Evolutionary conservation across 2,797 vertebrate genomes (phyloP), one percentile per base, ranked within the genome.

Genomic region (Morelia viridis): DNA sequence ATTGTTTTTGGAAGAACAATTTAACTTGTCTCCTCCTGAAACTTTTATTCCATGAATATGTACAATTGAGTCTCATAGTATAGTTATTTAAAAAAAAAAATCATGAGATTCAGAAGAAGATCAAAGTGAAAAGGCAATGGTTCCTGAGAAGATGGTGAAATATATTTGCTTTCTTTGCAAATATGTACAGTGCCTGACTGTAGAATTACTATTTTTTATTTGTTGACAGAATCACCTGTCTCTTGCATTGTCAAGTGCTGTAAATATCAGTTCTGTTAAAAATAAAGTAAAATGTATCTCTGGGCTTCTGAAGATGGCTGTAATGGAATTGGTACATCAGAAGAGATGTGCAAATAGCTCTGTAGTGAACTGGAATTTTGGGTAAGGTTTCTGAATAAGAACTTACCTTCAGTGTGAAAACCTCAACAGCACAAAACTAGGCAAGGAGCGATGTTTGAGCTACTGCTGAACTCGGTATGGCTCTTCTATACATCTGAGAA

Each of bases 221-320:
- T 94, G 92, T 94, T 90, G 94, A 96, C 58, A 95, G 90, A 93
- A 91, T 93, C 65, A 84, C 93, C 93, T 86, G 80, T 94, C 83
- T 94, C 56, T 95, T 94, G 93, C 93, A 24, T 57, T 96, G 93
- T 95, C 90, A 92, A 95, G 87, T 95, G 88, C 95, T 98, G 96
- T 98, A 97, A 96, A 97, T 97, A 97, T 87, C 88, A 92, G 94
- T 95, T 95, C 87, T 94, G 80, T 93, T 93, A 96, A 85, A 65
- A 90, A 94, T 93, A 93, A 80, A 98, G 97, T 98, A 98, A 98
- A 98, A 95, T 89, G 96, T 80, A 94, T 61, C 85, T 89, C 87
- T 89, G 91, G 89, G 64, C 35, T 80, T 86, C 35, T 31, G 26
- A 0, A 0, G 0, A 58, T 87, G 58, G 13, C 19, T 71, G 22